A percentile compares a stretch with the other conserved stretches of the same genome.
These are phyloP conservation scores for Sclerurus mexicanus DNA, from an alignment of 2,113 vertebrate genomes.

Conservation along the genomic window DNA sequence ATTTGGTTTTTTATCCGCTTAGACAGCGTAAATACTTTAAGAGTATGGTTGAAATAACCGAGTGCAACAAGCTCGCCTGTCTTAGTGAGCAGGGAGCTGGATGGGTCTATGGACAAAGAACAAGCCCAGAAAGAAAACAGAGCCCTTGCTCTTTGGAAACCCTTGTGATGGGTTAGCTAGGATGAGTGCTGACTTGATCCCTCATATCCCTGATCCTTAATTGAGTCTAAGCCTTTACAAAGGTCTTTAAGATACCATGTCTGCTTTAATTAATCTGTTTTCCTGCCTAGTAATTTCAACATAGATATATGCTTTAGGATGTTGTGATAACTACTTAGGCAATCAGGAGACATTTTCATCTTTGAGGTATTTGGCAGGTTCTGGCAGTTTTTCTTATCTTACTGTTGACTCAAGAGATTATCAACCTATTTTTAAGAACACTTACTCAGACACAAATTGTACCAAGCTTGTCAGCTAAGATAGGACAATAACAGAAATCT, in stretches of 20 bases:
- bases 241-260: neutral
- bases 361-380: neutral
- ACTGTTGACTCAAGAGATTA: neutral
- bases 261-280: conserved; percentile 16
- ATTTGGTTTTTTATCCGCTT: neutral
- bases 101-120: neutral
- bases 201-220: neutral
- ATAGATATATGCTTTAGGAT: neutral
- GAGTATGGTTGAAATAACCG: neutral
- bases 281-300: neutral
- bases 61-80: neutral
- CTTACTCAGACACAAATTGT: neutral
- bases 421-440: conserved; percentile 1
- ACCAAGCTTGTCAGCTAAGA: neutral
- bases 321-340: neutral
- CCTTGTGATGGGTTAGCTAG: neutral
- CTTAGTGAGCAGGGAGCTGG: neutral
- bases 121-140: neutral
- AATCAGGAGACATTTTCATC: neutral
- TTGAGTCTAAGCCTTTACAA: conserved; percentile 12
- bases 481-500: neutral
- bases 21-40: neutral
- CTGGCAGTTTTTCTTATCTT: neutral
- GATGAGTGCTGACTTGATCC: neutral
- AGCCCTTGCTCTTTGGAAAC: neutral